These are phyloP conservation scores for Lethrus apterus DNA, from an alignment of 1,140 invertebrate species.

Conservation along the genomic window DNA sequence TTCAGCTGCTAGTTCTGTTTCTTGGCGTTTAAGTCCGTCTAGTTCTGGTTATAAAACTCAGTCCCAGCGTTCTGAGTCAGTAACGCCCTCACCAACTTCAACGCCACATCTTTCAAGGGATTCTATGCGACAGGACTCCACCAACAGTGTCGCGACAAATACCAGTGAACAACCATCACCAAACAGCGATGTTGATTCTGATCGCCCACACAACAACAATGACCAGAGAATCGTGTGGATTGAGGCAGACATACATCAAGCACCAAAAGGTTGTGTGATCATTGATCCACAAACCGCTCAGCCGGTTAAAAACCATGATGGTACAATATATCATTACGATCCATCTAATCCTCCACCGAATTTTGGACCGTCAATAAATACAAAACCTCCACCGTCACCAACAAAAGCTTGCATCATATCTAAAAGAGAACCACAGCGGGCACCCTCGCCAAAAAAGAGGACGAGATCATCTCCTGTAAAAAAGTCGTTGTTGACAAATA, in stretches of 20 bases:
- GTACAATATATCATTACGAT: slow-evolving; percentile 65
- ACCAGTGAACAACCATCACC: slow-evolving; percentile 19
- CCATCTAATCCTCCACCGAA: slow-evolving; percentile 58
- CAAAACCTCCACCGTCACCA: slow-evolving; percentile 24
- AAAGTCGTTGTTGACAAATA: slow-evolving; percentile 32
- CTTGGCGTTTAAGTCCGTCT: slow-evolving; percentile 68
- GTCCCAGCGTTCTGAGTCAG: slow-evolving; percentile 63
- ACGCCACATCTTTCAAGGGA: slow-evolving; percentile 33
- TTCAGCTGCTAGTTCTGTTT: slow-evolving; percentile 60
- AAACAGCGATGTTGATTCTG: slow-evolving; percentile 7
- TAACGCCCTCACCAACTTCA: slow-evolving; percentile 65
- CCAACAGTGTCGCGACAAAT: slow-evolving; percentile 19
- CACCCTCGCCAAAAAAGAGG: slow-evolving; percentile 20
- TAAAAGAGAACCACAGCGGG: slow-evolving; percentile 9
- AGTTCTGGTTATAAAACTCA: slow-evolving; percentile 74
- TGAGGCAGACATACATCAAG: slow-evolving; percentile 71
- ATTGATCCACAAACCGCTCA: slow-evolving; percentile 73
- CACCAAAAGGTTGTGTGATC: slow-evolving; percentile 75
- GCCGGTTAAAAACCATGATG: slow-evolving; percentile 59
- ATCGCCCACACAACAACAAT: slow-evolving; percentile 7
- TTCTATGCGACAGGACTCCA: slow-evolving; percentile 27
- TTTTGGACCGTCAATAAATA: slow-evolving; percentile 20
- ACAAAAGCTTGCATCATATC: slow-evolving; percentile 21
- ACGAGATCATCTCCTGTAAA: slow-evolving; percentile 29
- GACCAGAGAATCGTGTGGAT: slow-evolving; percentile 65